Conservation (phyloP, 2,888 invertebrate species). For the Tillus elongatus region DNA sequence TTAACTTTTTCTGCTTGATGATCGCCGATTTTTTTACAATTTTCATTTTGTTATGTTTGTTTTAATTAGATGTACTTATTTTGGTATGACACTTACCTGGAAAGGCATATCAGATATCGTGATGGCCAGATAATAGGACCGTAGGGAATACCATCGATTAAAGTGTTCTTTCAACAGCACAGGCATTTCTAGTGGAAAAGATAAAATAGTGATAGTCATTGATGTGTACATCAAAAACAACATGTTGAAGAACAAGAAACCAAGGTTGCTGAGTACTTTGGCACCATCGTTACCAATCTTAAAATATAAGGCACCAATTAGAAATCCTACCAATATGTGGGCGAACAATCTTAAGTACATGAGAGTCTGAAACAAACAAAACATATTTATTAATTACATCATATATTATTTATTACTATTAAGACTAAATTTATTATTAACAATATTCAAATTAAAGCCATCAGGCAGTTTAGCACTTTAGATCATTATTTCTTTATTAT, state of each 20-base stretch:
- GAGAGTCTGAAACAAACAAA: slow-evolving; percentile 61
- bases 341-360: slow-evolving; percentile 92
- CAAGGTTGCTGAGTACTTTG: slow-evolving; percentile 91
- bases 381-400: neutral
- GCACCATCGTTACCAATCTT: slow-evolving; percentile 93
- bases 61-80: too few relatives aligned
- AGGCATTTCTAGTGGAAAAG: slow-evolving; percentile 94
- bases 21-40: too few relatives aligned
- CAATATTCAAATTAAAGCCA: too few relatives aligned
- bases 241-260: slow-evolving; percentile 97
- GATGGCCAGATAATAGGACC: slow-evolving; percentile 90
- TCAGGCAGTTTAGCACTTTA: too few relatives aligned
- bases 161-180: slow-evolving; percentile 91
- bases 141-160: slow-evolving; percentile 93
- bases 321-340: slow-evolving; percentile 83
- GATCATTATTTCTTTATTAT: too few relatives aligned
- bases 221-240: slow-evolving; percentile 98
- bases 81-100: slow-evolving; percentile 64
- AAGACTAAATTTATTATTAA: too few relatives aligned
- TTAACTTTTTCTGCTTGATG: too few relatives aligned
- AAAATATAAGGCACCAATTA: slow-evolving; percentile 92
- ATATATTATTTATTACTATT: too few relatives aligned
- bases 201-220: slow-evolving; percentile 97
- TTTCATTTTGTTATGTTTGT: too few relatives aligned
- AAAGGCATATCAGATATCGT: slow-evolving; percentile 97